Conservation (phyloP, 2,797 vertebrate species). For the Vipera latastei region DNA sequence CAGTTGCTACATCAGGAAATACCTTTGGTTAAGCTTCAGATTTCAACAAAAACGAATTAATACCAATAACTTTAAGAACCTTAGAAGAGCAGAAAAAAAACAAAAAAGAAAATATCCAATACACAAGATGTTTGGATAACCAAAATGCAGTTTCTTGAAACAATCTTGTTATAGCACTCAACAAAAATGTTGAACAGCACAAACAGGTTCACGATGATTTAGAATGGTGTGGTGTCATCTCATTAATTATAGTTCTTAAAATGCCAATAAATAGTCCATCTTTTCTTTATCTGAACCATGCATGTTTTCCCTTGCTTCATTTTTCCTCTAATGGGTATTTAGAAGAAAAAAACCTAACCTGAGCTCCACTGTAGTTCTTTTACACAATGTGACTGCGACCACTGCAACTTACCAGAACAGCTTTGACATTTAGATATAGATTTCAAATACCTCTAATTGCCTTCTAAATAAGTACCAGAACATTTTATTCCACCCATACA, state of each 20-base stretch:
- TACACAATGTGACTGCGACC: neutral
- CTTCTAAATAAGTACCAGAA: neutral
- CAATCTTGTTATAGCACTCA: neutral
- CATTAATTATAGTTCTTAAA: conserved; percentile 13
- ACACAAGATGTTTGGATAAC: neutral
- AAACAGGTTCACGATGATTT: neutral
- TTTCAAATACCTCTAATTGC: neutral
- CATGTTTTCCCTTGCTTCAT: conserved; percentile 17
- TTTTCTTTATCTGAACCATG: conserved; percentile 18
- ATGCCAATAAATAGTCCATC: neutral
- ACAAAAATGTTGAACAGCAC: neutral
- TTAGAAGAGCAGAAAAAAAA: neutral
- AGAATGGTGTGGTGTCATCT: fast-evolving
- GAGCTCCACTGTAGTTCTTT: neutral
- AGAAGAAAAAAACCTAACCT: neutral
- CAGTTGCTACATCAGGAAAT: conserved; percentile 3
- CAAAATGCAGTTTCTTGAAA: neutral
- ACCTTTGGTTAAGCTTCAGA: neutral
- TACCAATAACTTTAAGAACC: neutral
- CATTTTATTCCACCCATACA: neutral
- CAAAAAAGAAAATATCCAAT: neutral
- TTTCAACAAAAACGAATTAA: neutral
- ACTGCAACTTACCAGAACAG: neutral
- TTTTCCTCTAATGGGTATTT: conserved; percentile 14
- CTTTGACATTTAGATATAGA: neutral